Conservation (phyloP, 2,797 vertebrate genomes). For the Danio kyathit region DNA sequence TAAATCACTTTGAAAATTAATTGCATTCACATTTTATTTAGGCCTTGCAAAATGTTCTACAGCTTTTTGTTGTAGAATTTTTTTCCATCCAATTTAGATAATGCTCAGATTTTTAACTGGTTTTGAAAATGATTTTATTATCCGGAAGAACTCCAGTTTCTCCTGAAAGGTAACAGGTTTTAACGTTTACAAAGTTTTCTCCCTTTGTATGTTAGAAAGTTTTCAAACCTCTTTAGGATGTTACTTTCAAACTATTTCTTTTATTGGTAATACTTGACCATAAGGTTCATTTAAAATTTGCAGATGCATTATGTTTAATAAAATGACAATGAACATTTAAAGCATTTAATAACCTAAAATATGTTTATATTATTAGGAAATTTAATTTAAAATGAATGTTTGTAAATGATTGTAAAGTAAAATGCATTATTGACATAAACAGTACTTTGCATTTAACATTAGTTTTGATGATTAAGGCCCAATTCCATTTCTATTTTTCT, state of each 20-base stretch:
- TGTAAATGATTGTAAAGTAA: too few relatives aligned
- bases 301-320: neutral
- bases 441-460: too few relatives aligned
- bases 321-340: neutral
- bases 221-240: neutral
- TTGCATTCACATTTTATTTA: conserved; percentile 25
- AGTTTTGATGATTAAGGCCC: neutral
- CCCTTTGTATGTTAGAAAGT: neutral
- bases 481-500: too few relatives aligned
- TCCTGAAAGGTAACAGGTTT: conserved; percentile 41
- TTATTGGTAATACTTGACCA: neutral
- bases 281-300: neutral
- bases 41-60: neutral
- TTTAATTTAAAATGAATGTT: too few relatives aligned
- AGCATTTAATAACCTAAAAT: neutral
- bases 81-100: neutral
- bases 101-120: conserved; percentile 17
- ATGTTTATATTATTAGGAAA: neutral
- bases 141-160: conserved; percentile 34
- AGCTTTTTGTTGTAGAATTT: neutral
- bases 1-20: neutral
- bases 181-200: neutral
- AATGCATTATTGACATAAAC: too few relatives aligned
- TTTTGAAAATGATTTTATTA: conserved; percentile 11
- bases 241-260: neutral